phyloP scores from a whole-genome alignment of 1,140 invertebrate genomes.

The Lasioglossum baleicum region DNA sequence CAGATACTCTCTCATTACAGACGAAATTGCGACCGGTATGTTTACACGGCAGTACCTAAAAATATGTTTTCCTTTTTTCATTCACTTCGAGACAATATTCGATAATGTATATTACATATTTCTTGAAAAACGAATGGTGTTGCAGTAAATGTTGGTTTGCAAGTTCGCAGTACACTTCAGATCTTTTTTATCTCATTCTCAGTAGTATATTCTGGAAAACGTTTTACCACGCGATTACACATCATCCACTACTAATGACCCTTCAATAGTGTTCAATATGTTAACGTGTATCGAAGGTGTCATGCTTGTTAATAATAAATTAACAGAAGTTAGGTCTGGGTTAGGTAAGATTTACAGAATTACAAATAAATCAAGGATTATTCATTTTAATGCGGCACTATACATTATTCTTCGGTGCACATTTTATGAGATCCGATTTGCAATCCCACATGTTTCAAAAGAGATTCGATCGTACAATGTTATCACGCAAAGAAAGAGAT shows the following conservation, averaged over 20 bases:
- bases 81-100: slow-evolving; percentile 49
- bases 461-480: slow-evolving; percentile 20
- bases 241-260: slow-evolving; percentile 26
- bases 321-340: slow-evolving; percentile 44
- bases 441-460: slow-evolving; percentile 21
- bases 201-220: neutral
- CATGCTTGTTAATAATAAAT: slow-evolving; percentile 46
- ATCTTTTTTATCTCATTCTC: slow-evolving; percentile 17
- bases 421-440: slow-evolving; percentile 39
- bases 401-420: slow-evolving; percentile 50
- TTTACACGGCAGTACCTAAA: slow-evolving; percentile 41
- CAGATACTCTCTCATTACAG: slow-evolving; percentile 57
- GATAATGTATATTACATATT: slow-evolving; percentile 17
- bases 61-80: slow-evolving; percentile 23
- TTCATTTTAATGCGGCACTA: slow-evolving; percentile 40
- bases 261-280: slow-evolving; percentile 38
- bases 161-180: slow-evolving; percentile 41
- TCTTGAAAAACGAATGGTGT: slow-evolving; percentile 18
- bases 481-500: slow-evolving; percentile 23
- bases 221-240: slow-evolving; percentile 28
- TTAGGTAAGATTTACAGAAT: slow-evolving; percentile 34
- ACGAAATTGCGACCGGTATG: slow-evolving; percentile 47
- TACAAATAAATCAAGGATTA: slow-evolving; percentile 33
- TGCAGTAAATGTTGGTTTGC: slow-evolving; percentile 35
- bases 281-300: slow-evolving; percentile 35